These are phyloP conservation scores for Crocodylus rhombifer DNA, from an alignment of 2,797 vertebrate species.

Conservation along the genomic window DNA sequence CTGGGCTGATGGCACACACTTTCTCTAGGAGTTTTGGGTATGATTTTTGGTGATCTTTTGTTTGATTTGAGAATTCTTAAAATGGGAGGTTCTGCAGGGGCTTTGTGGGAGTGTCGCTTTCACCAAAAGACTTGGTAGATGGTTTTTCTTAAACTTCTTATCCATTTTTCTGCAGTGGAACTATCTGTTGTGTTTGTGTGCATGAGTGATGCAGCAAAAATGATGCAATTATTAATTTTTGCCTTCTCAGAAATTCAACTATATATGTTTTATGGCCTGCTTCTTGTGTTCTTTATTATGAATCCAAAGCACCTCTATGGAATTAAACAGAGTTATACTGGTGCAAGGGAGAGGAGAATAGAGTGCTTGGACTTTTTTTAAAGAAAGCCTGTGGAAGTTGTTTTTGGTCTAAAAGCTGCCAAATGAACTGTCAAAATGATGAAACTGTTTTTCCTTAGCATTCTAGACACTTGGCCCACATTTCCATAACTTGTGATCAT, in stretches of 20 bases:
- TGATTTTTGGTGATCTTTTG: neutral
- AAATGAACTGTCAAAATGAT: neutral
- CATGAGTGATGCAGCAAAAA: neutral
- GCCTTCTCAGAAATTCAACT: no score
- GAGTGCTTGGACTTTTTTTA: neutral
- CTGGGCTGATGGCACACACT: neutral
- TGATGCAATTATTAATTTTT: neutral
- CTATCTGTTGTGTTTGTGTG: neutral
- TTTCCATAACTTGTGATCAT: neutral
- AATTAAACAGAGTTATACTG: neutral
- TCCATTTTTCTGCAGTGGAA: neutral
- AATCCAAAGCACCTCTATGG: neutral
- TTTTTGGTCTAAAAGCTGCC: no score
- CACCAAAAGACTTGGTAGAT: no score
- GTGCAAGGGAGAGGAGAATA: neutral
- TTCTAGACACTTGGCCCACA: slow-evolving; percentile 23
- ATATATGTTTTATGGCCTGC: neutral
- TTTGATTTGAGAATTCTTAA: neutral
- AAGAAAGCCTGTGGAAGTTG: no score
- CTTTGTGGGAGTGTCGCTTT: neutral
- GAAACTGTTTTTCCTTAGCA: neutral
- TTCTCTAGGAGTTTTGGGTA: neutral
- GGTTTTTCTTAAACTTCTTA: neutral
- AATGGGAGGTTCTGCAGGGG: neutral
- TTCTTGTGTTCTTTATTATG: neutral